Percentiles rank a stretch among this genome's conserved stretches.
Evolutionary conservation across 2,888 invertebrate genomes (phyloP).

Genomic region (Cephus pulcher): DNA sequence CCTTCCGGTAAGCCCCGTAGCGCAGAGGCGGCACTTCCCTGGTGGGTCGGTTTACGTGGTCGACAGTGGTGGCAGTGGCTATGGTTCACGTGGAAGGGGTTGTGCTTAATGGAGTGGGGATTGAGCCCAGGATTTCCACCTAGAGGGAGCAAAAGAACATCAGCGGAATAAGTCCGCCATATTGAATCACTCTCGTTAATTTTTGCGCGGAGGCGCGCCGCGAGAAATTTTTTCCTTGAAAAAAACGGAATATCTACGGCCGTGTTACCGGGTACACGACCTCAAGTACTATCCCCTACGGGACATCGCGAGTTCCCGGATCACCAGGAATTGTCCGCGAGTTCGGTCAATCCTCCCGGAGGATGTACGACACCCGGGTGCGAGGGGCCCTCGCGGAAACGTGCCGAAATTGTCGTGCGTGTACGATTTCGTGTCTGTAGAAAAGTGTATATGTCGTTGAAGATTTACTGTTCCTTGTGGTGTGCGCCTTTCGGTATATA

Average conservation of each 20-base stretch:
- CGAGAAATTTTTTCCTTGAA: conserved; percentile 48
- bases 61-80: background rate
- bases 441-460: background rate
- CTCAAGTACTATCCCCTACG: background rate
- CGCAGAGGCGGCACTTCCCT: conserved; percentile 36
- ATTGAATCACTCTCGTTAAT: conserved; percentile 72
- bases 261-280: background rate
- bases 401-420: conserved; percentile 16
- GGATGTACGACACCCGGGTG: conserved; percentile 26
- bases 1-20: conserved; percentile 54
- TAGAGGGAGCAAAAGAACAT: background rate
- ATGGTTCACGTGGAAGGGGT: conserved; percentile 17
- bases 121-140: conserved; percentile 23
- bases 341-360: conserved; percentile 3
- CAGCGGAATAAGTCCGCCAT: conserved; percentile 70
- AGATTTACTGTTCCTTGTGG: background rate
- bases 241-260: background rate
- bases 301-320: background rate
- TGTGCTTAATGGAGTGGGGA: conserved; percentile 38
- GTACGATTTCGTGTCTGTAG: background rate
- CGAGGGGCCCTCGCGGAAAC: conserved; percentile 13
- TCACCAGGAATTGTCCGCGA: background rate
- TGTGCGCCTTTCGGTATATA: background rate
- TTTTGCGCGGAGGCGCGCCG: conserved; percentile 66
- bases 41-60: conserved; percentile 29